Percentiles rank a stretch among this genome's conserved stretches.
Conservation (phyloP, 2,113 vertebrate genomes). For the Donacobius atricapilla region DNA sequence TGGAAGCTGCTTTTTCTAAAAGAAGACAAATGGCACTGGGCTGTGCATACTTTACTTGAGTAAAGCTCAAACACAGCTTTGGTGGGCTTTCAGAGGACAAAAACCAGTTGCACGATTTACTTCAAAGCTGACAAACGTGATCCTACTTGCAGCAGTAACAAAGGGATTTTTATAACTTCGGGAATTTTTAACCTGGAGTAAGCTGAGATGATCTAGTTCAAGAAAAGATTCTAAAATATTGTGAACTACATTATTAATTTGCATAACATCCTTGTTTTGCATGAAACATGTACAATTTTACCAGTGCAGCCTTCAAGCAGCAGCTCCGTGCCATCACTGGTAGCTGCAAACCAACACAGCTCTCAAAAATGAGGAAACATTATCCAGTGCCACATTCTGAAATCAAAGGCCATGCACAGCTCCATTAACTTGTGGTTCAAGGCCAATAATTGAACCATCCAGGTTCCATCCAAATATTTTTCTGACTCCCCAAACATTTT, state of each 20-base stretch:
- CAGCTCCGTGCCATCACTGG: background rate
- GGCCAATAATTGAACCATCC: conserved; percentile 43
- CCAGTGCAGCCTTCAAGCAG: background rate
- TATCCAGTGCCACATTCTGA: conserved; percentile 17
- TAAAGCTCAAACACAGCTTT: conserved; percentile 21
- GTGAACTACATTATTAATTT: background rate
- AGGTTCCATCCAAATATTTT: conserved; percentile 33
- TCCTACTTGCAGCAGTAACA: background rate
- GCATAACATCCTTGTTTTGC: background rate
- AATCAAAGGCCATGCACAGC: conserved; percentile 29
- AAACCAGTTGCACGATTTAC: background rate
- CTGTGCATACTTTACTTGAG: background rate
- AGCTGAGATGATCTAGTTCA: background rate
- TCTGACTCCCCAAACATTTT: conserved; percentile 41
- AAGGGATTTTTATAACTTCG: background rate
- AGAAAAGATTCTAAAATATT: background rate
- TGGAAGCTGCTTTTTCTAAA: background rate
- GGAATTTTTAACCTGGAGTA: background rate
- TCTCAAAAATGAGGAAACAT: background rate
- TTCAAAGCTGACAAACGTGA: background rate
- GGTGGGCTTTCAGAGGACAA: background rate
- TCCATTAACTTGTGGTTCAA: conserved; percentile 41
- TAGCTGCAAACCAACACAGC: background rate
- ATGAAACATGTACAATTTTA: background rate
- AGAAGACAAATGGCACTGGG: background rate